Evolutionary conservation across 2,888 invertebrate genomes (phyloP).

Genomic region (Kuschelorhynchus macadamiae): DNA sequence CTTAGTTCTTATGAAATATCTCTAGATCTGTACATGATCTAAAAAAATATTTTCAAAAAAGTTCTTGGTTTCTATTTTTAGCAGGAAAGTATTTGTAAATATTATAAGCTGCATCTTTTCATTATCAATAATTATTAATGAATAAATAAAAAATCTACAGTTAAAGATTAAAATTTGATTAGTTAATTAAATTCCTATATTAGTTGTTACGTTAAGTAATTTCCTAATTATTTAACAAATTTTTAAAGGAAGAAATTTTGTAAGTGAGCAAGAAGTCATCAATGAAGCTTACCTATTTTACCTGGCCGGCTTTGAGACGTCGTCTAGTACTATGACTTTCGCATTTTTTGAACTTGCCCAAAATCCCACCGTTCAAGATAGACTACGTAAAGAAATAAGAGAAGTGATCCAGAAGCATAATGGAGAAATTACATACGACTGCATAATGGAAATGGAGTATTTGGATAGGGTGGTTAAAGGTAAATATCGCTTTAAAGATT

Average conservation of each 20-base stretch:
- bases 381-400: constrained; percentile 53
- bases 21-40: too few species aligned
- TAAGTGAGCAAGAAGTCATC: constrained; percentile 41
- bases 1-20: too few species aligned
- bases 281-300: constrained; percentile 55
- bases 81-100: too few species aligned
- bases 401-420: constrained; percentile 50
- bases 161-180: too few species aligned
- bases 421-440: constrained; percentile 54
- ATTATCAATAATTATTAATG: too few species aligned
- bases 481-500: constrained; percentile 19
- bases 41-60: too few species aligned
- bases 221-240: too few species aligned
- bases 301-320: constrained; percentile 57
- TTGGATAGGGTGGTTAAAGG: constrained; percentile 55
- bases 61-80: too few species aligned
- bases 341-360: constrained; percentile 54
- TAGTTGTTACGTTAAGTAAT: too few species aligned
- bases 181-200: too few species aligned
- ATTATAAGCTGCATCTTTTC: too few species aligned
- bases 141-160: too few species aligned
- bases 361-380: constrained; percentile 54
- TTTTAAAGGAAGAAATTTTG: background rate
- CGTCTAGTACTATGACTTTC: constrained; percentile 56
- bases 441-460: constrained; percentile 56